Percentiles rank a stretch among this genome's conserved stretches.
phyloP scores from a whole-genome alignment of 2,113 vertebrate genomes.

The Microcebus jonahi region DNA sequence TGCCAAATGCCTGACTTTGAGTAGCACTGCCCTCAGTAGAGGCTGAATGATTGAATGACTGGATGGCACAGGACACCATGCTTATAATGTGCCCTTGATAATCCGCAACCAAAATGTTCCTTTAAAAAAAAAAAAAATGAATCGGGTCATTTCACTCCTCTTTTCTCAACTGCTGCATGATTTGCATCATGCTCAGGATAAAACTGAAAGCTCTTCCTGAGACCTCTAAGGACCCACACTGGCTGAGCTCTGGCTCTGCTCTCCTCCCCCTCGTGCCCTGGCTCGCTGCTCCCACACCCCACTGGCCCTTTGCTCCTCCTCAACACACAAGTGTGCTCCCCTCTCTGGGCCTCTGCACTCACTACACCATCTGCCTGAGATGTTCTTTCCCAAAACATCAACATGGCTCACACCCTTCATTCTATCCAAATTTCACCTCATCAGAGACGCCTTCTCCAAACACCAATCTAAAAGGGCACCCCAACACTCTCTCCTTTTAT shows the following conservation, averaged over 20 bases:
- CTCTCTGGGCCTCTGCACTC: no score
- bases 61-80: neutral
- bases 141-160: neutral
- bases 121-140: neutral
- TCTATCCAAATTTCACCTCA: neutral
- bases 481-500: neutral
- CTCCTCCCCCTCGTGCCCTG: rapidly evolving
- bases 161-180: neutral
- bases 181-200: neutral
- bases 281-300: no score
- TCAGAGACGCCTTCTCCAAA: neutral
- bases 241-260: neutral
- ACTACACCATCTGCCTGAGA: neutral
- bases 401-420: neutral
- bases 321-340: rapidly evolving
- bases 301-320: neutral
- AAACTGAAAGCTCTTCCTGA: neutral
- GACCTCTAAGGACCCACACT: neutral
- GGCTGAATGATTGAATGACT: neutral
- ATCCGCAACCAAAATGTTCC: neutral
- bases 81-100: neutral
- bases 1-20: neutral
- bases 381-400: neutral
- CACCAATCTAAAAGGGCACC: neutral
- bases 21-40: neutral